Base-by-base conservation (phyloP, 2,888 invertebrate genomes). In the Lumbricus terrestris region DNA sequence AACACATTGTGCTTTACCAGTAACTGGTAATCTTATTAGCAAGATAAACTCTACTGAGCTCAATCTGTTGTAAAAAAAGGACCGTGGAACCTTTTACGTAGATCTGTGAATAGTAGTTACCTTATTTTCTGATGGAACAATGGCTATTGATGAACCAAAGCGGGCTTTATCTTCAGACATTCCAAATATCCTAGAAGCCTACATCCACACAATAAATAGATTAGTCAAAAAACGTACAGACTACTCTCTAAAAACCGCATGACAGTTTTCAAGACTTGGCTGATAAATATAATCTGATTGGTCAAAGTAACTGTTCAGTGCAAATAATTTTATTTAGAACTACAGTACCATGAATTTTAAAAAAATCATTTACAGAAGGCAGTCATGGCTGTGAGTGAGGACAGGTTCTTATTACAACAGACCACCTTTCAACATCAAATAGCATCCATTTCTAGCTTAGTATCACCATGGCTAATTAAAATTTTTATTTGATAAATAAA, bases 151-250 rank as follows among this genome's bases (percentile, higher is more conserved):
- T 8, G 85, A 90, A 34, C 91, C 91, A 83, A 90, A 91, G 37
- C 88, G 82, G 18, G 91, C 88, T 42, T 42, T 90, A 37, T 90
- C 91, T 47, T 91, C 91, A 15, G 29, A 40, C 47, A 69, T 83
- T 16, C 82, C 42, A 82, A 91, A 89, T n/a, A 82, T 88, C 47
- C 90, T 35, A 47, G 90, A 88, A 40, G 90, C 88, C 91, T 91
- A 37, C n/a, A 69, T 69, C 29, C 29, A 69, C 69, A 69, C 54
- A 69, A 23, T 69, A 16, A 69, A 69, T 1, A n/a, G 29, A 69
- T 11, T n/a, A n/a, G n/a, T 69, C n/a, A n/a, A n/a, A 69, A 69
- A 69, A 13, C 69, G 29, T 69, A 29, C 29, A 69, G 29, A n/a
- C 29, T n/a, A 69, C n/a, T 29, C 69, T 69, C n/a, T 29, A 69